These are phyloP conservation scores for Microcebus griseorufus DNA, from an alignment of 2,113 vertebrate genomes.

Conservation along the genomic window DNA sequence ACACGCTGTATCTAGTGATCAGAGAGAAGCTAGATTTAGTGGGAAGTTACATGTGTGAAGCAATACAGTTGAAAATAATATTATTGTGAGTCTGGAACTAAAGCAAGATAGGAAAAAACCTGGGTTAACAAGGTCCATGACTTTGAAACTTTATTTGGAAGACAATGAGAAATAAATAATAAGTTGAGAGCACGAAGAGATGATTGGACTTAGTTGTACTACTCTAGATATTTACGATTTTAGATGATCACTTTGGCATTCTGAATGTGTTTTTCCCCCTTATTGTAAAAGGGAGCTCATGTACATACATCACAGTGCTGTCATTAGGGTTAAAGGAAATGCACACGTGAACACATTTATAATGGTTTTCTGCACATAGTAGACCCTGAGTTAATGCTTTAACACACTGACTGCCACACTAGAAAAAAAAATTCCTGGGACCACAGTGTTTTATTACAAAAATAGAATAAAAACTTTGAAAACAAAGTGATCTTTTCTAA, in stretches of 20 bases:
- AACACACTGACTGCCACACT: too few relatives aligned
- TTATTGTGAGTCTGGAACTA: not conserved
- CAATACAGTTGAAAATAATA: not conserved
- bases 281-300: not conserved
- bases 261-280: not conserved
- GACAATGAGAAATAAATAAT: not conserved
- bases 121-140: not conserved
- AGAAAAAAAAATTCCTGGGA: too few relatives aligned
- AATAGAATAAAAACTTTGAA: too few relatives aligned
- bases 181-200: not conserved
- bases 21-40: not conserved
- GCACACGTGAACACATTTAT: not conserved
- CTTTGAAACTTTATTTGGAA: not conserved
- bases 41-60: not conserved
- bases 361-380: not conserved
- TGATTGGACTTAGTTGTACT: not conserved
- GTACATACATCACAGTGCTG: too few relatives aligned
- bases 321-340: not conserved
- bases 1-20: not conserved
- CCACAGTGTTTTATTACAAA: too few relatives aligned
- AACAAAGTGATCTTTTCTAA: too few relatives aligned
- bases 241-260: not conserved
- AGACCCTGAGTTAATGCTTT: not conserved
- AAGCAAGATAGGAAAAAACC: not conserved
- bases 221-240: not conserved